Conservation (phyloP, 1,140 invertebrate genomes). For the Conus betulinus region DNA sequence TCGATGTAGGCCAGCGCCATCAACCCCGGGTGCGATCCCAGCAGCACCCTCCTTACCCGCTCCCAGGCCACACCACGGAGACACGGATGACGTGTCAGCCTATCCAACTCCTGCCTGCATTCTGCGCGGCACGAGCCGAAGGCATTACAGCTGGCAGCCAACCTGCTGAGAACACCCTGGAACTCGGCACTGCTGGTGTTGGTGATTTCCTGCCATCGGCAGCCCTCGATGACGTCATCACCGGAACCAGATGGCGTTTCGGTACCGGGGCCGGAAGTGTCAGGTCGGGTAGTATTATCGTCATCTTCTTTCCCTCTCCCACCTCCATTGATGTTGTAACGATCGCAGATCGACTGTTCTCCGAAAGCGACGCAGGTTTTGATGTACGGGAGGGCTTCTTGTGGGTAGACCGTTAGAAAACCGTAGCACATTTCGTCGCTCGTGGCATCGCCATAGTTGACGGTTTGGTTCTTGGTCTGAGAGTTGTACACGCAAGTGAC, state of each 20-base stretch:
- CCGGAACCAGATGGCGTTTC: too few species aligned
- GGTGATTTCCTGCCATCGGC: neutral
- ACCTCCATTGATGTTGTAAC: neutral
- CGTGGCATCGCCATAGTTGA: constrained; percentile 51
- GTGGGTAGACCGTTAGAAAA: constrained; percentile 57
- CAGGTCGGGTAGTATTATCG: neutral
- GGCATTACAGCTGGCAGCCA: neutral
- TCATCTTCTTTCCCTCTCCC: neutral
- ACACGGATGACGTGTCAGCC: neutral
- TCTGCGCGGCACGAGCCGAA: neutral
- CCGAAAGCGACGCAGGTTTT: neutral
- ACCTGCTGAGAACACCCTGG: neutral
- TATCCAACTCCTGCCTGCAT: neutral
- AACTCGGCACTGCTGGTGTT: neutral
- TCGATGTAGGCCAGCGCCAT: neutral
- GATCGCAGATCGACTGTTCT: neutral
- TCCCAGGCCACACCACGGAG: neutral
- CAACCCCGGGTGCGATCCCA: neutral
- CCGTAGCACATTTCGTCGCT: constrained; percentile 63
- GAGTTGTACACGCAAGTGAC: constrained; percentile 53
- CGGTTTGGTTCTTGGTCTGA: constrained; percentile 40
- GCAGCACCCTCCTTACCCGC: neutral
- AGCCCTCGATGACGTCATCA: neutral
- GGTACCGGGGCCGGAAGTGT: too few species aligned
- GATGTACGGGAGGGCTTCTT: constrained; percentile 29